These are phyloP conservation scores for Sebastolobus altivelis DNA, from an alignment of 2,797 vertebrate genomes.

Conservation along the genomic window DNA sequence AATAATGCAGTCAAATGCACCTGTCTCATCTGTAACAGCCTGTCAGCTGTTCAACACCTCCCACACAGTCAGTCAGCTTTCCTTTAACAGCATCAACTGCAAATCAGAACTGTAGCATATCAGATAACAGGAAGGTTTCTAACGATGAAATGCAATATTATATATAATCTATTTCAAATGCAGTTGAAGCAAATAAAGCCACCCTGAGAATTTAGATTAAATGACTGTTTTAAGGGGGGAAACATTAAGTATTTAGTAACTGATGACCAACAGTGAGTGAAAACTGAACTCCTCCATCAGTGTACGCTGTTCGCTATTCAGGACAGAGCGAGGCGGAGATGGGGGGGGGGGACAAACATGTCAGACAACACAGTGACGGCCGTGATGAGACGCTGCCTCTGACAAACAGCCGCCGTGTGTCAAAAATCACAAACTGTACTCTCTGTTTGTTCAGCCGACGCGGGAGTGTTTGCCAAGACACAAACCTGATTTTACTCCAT, in stretches of 20 bases:
- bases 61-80: too few species aligned
- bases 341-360: constrained; percentile 4
- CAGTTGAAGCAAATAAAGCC: not conserved
- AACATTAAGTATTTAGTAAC: not conserved
- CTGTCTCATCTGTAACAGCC: too few species aligned
- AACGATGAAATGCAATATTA: too few species aligned
- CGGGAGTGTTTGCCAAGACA: constrained; percentile 10
- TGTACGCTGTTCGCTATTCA: not conserved
- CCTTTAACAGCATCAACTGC: too few species aligned
- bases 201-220: not conserved
- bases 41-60: too few species aligned
- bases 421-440: constrained; percentile 13
- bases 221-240: not conserved
- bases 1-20: too few species aligned
- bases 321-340: not conserved
- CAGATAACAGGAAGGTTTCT: too few species aligned
- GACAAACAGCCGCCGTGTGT: not conserved
- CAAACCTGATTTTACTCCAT: constrained; percentile 11
- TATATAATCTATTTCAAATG: not conserved
- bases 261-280: not conserved
- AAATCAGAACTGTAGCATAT: too few species aligned
- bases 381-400: constrained; percentile 13
- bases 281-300: not conserved
- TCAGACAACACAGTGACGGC: constrained; percentile 14
- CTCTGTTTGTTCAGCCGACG: not conserved